These are phyloP conservation scores for Calidris pugnax DNA, from an alignment of 2,113 vertebrate genomes.

Conservation along the genomic window DNA sequence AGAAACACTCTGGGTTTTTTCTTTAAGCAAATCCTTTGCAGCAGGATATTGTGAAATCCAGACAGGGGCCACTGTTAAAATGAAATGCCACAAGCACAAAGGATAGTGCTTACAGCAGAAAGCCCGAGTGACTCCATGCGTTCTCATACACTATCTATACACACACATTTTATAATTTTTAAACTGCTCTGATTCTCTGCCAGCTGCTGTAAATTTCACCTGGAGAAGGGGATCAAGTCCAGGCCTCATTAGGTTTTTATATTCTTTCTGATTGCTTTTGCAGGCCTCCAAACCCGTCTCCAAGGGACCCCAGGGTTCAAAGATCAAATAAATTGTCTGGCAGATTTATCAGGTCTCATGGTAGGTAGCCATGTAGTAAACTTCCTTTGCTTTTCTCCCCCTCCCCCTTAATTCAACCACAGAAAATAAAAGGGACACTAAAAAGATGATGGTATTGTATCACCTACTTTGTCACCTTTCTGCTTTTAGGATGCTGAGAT, in stretches of 20 bases:
- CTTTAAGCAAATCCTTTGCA: neutral
- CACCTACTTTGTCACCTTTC: neutral
- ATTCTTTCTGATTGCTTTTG: slow-evolving; percentile 70
- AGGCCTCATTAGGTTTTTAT: slow-evolving; percentile 68
- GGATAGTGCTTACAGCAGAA: neutral
- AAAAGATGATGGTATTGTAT: neutral
- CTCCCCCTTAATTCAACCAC: neutral
- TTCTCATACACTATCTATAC: neutral
- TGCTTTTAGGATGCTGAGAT: neutral
- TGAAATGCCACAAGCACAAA: neutral
- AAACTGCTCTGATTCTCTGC: slow-evolving; percentile 56
- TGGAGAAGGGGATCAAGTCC: slow-evolving; percentile 38
- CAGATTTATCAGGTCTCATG: slow-evolving; percentile 68
- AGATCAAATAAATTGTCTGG: slow-evolving; percentile 80
- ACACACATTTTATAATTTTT: slow-evolving; percentile 13
- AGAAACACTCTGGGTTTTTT: neutral
- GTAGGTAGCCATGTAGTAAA: slow-evolving; percentile 70
- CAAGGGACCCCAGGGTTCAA: slow-evolving; percentile 66
- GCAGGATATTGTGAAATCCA: slow-evolving; percentile 13
- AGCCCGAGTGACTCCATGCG: neutral
- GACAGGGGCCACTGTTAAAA: neutral
- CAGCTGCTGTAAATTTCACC: slow-evolving; percentile 31
- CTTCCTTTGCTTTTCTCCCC: neutral
- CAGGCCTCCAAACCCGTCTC: slow-evolving; percentile 68
- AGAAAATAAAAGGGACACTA: neutral